Conservation (phyloP, 1,140 invertebrate genomes). For the Zophobas atratus region DNA sequence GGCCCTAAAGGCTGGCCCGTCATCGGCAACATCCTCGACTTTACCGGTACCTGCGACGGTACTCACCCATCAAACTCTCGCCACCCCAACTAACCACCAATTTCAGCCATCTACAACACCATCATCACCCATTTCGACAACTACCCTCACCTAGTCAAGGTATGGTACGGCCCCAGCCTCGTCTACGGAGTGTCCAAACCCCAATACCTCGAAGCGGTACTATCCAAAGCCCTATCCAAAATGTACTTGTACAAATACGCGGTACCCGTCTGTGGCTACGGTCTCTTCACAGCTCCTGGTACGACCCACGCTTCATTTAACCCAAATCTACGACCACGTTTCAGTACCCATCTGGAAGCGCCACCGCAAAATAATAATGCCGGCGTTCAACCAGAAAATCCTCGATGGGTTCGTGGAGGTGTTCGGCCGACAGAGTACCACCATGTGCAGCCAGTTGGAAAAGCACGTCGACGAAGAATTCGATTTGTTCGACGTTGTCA, state of each 20-base stretch:
- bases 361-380: conserved; percentile 58
- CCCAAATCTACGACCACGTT: background rate
- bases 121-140: background rate
- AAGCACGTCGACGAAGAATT: conserved; percentile 27
- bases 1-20: background rate
- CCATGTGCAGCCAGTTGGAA: conserved; percentile 51
- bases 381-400: conserved; percentile 53
- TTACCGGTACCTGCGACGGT: background rate
- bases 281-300: conserved; percentile 32
- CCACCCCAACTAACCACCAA: background rate
- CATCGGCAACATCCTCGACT: conserved; percentile 10
- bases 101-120: background rate
- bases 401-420: conserved; percentile 55
- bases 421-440: conserved; percentile 50
- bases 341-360: conserved; percentile 54
- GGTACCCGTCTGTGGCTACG: conserved; percentile 4
- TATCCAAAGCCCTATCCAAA: conserved; percentile 14
- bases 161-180: conserved; percentile 16
- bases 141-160: background rate
- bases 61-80: background rate
- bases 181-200: conserved; percentile 19
- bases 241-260: conserved; percentile 10
- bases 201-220: conserved; percentile 12
- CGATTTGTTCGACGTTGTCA: conserved; percentile 38
- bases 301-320: background rate